Evolutionary conservation across 2,888 invertebrate genomes (phyloP).

Genomic region (Tribolium freemani): DNA sequence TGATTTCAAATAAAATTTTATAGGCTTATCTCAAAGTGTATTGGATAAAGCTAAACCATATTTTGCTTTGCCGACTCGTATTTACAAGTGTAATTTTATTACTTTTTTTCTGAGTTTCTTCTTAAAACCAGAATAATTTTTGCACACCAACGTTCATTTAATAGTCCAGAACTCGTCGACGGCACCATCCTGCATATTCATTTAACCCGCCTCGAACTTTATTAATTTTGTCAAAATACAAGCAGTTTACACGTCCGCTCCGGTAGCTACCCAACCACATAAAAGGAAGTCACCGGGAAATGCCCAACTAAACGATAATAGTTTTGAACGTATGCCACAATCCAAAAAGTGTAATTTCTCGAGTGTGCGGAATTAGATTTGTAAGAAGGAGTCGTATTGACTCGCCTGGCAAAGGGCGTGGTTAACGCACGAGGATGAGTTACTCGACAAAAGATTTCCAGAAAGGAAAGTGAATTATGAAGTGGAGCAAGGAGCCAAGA

Average conservation of each 20-base stretch:
- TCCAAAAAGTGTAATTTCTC: conserved; percentile 19
- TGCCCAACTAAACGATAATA: background rate
- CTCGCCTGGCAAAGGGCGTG: conserved; percentile 1
- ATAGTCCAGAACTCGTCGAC: too few species aligned
- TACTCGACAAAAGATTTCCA: conserved; percentile 27
- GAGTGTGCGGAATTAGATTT: conserved; percentile 29
- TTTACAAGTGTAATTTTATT: too few species aligned
- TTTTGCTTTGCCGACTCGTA: too few species aligned
- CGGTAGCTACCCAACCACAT: background rate
- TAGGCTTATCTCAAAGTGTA: too few species aligned
- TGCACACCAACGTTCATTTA: too few species aligned
- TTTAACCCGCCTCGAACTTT: background rate
- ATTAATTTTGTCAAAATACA: conserved; percentile 5
- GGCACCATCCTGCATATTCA: too few species aligned
- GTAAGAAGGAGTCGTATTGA: conserved; percentile 20
- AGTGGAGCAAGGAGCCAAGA: conserved; percentile 1
- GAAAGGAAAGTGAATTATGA: conserved; percentile 28
- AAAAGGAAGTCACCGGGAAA: background rate
- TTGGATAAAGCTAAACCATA: too few species aligned
- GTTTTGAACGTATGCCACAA: background rate
- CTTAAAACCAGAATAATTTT: too few species aligned
- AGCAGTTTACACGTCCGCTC: background rate
- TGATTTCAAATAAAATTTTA: too few species aligned
- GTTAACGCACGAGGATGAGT: conserved; percentile 18
- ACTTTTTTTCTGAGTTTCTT: too few species aligned